Evolutionary conservation across 2,888 invertebrate species (phyloP), one percentile per base, ranked within the genome.

Genomic region (Hyalella azteca): DNA sequence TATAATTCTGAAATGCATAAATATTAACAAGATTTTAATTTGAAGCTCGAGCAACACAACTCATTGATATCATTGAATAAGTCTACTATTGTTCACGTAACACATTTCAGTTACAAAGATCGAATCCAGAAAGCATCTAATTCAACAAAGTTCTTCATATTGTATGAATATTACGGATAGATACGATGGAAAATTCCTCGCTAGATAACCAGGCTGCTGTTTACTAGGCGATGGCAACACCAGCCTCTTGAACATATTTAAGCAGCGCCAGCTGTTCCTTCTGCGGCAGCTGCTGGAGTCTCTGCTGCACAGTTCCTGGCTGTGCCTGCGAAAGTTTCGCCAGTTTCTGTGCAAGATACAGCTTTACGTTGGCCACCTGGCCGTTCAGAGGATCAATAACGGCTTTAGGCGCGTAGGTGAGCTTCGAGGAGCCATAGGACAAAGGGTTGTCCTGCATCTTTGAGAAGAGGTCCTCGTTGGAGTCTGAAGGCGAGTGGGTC

Each of bases 361-460:
- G 89, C 86, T 93, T 91, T 0, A 93, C 91, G 86, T 95, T 94
- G 0, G 90, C 89, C 45, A 94, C 77, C 85, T 86, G 87, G 91
- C 94, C 91, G 86, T 91, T 90, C 2, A 95, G 89, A 0, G 94
- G 94, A 89, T 97, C 97, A 80, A 90, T 90, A 85, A 91, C 91
- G 76, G 91, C 90, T 86, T 92, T 93, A 85, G 92, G 93, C 0
- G 97, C 97, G 90, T 94, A 97, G 22, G 93, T 91, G 19, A 98
- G 90, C 87, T 95, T 95, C 2, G 95, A 93, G 81, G 94, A 93
- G 9, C 93, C 93, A 89, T 96, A 95, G 88, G 94, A 96, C 80
- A 95, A 94, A 13, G 93, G 92, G 29, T 93, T 89, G 86, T 95
- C 95, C 86, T 97, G 96, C 41, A 95, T 92, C 86, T 96, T 96